phyloP scores from a whole-genome alignment of 2,888 invertebrate species.

The Acanthosepion pharaonis region DNA sequence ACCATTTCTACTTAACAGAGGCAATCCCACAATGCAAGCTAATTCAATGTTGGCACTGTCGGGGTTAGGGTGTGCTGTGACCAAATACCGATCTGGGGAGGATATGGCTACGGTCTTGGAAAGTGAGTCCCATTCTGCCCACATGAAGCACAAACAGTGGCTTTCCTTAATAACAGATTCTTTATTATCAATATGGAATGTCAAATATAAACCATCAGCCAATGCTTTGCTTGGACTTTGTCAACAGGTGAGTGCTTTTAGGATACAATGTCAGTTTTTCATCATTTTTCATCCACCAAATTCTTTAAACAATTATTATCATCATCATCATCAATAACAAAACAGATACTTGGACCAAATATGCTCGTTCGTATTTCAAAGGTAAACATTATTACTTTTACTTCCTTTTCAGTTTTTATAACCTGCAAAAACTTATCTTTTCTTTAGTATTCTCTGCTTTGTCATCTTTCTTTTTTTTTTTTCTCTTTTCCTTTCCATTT shows the following conservation, averaged over 20 bases:
- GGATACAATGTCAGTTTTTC: no score
- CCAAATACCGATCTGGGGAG: constrained; percentile 58
- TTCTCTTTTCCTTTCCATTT: no score
- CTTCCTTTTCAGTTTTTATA: no score
- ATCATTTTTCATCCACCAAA: no score
- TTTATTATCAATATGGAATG: constrained; percentile 66
- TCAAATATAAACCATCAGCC: constrained; percentile 62
- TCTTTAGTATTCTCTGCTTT: no score
- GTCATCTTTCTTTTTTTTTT: no score
- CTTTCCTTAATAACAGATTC: constrained; percentile 65
- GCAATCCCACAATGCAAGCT: constrained; percentile 67
- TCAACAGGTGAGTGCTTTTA: constrained; percentile 63
- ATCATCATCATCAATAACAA: no score
- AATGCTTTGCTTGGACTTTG: constrained; percentile 65
- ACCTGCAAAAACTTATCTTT: no score
- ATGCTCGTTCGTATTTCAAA: no score
- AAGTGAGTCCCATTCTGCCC: constrained; percentile 60
- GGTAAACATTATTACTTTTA: no score
- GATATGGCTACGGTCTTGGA: constrained; percentile 55
- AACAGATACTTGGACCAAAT: no score
- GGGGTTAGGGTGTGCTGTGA: constrained; percentile 61
- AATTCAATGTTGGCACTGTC: constrained; percentile 69
- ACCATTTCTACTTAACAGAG: constrained; percentile 54
- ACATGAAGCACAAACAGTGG: constrained; percentile 69
- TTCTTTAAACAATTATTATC: no score